Evolutionary conservation across 2,113 vertebrate genomes (phyloP).

Genomic region (Carollia perspicillata): DNA sequence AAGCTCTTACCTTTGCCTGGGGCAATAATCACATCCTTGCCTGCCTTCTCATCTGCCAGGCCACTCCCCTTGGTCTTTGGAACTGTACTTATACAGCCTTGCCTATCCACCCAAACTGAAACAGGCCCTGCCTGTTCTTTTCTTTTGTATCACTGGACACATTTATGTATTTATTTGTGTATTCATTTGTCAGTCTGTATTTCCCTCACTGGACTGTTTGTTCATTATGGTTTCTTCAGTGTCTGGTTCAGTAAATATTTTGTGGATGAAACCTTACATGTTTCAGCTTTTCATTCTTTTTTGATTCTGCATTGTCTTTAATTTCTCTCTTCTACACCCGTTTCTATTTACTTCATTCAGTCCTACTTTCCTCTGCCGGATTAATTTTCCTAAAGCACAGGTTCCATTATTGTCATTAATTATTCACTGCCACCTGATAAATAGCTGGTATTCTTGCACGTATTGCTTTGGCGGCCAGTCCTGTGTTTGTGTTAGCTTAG

Average conservation of each 20-base stretch:
- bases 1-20: not conserved
- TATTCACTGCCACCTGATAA: not conserved
- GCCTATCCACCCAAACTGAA: not conserved
- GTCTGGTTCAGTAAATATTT: not conserved
- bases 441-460: not conserved
- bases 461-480: not conserved
- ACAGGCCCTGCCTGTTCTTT: not conserved
- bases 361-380: not conserved
- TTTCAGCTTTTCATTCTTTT: not conserved
- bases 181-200: not conserved
- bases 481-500: conserved; percentile 20
- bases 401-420: not conserved
- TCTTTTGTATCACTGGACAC: not conserved
- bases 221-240: not conserved
- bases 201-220: not conserved
- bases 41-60: not conserved
- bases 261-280: not conserved
- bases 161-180: not conserved
- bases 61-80: not conserved
- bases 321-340: not conserved
- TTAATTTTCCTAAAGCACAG: not conserved
- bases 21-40: not conserved
- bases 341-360: not conserved
- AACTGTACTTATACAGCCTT: not conserved
- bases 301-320: not conserved